Percentiles rank a stretch among this genome's conserved stretches.
Conservation (phyloP, 2,888 invertebrate species). For the Dynastes grantii region DNA sequence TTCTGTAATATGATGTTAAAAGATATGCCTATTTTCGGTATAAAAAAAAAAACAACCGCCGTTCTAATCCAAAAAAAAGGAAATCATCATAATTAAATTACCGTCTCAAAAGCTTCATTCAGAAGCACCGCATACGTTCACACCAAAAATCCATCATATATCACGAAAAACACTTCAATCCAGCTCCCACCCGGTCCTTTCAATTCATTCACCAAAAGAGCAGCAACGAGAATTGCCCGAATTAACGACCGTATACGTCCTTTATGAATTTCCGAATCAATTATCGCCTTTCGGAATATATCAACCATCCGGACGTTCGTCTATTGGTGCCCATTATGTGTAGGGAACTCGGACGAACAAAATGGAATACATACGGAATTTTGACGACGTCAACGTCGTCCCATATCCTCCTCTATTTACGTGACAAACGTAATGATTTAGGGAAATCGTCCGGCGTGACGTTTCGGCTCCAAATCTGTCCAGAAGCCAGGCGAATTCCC, state of each 20-base stretch:
- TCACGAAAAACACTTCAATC: constrained; percentile 14
- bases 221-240: background rate
- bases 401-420: background rate
- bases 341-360: background rate
- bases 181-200: background rate
- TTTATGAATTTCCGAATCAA: constrained; percentile 12
- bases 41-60: too few relatives aligned
- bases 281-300: constrained; percentile 13
- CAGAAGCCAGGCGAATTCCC: background rate
- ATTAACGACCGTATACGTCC: constrained; percentile 3
- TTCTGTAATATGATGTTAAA: too few relatives aligned
- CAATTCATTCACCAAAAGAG: background rate
- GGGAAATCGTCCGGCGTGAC: background rate
- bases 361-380: background rate
- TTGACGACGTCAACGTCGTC: constrained; percentile 6
- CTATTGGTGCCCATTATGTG: background rate
- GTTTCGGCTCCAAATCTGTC: background rate
- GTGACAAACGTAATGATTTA: constrained; percentile 12
- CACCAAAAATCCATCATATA: background rate
- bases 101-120: too few relatives aligned
- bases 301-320: background rate
- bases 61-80: too few relatives aligned
- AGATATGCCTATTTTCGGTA: too few relatives aligned
- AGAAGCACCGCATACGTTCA: background rate
- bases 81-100: too few relatives aligned